Conservation (phyloP, 1,140 invertebrate species). For the Anastatus disparis region DNA sequence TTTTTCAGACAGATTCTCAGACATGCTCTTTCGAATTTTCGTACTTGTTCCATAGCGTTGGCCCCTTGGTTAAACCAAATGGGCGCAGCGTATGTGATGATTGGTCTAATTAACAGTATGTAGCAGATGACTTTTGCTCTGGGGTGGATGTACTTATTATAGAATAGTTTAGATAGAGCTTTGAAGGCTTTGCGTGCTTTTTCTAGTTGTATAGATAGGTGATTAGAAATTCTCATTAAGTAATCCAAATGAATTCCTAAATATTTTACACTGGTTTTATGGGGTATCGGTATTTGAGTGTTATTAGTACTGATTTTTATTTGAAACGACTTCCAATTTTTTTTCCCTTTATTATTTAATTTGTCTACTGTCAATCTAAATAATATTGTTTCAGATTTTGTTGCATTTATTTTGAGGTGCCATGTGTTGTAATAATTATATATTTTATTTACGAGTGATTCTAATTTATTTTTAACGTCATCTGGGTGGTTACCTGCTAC, state of each 20-base stretch:
- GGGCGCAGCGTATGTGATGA: slow-evolving; percentile 5
- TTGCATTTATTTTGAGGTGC: not conserved
- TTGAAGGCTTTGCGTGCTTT: slow-evolving; percentile 19
- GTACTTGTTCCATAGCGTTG: slow-evolving; percentile 3
- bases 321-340: not conserved
- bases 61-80: slow-evolving; percentile 27
- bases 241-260: not conserved
- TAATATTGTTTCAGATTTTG: slow-evolving; percentile 3
- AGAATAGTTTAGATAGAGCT: slow-evolving; percentile 16
- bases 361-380: not conserved
- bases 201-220: not conserved
- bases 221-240: not conserved
- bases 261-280: slow-evolving; percentile 29
- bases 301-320: not conserved
- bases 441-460: not conserved
- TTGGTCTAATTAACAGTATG: slow-evolving; percentile 15
- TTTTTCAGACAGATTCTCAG: not conserved
- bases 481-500: not conserved
- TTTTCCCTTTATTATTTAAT: not conserved
- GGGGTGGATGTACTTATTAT: slow-evolving; percentile 27
- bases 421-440: not conserved
- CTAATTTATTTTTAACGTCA: not conserved
- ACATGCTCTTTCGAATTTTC: not conserved
- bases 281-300: not conserved
- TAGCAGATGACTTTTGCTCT: slow-evolving; percentile 41